phyloP scores from a whole-genome alignment of 2,888 invertebrate genomes.

The Pachycephus smyrnensis region DNA sequence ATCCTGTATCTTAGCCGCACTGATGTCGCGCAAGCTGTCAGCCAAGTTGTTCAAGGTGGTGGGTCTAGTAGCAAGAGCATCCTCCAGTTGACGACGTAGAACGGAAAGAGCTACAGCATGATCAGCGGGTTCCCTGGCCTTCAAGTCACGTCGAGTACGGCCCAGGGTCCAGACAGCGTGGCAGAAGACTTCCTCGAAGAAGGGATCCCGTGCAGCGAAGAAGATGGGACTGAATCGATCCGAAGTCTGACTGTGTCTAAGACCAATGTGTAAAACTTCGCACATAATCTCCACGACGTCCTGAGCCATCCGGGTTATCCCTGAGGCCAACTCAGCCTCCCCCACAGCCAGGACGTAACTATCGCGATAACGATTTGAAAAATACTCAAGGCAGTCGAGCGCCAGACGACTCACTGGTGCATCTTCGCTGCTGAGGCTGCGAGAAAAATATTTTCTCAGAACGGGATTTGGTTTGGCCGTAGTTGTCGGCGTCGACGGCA shows the following conservation, averaged over 20 bases:
- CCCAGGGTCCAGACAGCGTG: conserved; percentile 23
- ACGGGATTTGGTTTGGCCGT: conserved; percentile 8
- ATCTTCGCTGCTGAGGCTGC: background rate
- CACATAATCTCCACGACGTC: conserved; percentile 19
- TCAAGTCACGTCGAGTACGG: conserved; percentile 15
- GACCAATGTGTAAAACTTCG: conserved; percentile 16
- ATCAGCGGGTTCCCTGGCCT: conserved; percentile 16
- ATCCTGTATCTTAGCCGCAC: conserved; percentile 16
- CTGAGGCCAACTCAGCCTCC: conserved; percentile 19
- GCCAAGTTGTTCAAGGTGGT: conserved; percentile 19
- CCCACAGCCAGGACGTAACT: conserved; percentile 15
- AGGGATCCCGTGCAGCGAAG: conserved; percentile 19
- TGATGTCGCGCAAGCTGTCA: conserved; percentile 15
- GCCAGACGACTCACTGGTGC: conserved; percentile 15
- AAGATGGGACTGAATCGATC: conserved; percentile 14
- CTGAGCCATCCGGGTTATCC: conserved; percentile 18
- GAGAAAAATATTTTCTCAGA: conserved; percentile 11
- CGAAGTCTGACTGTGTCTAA: conserved; percentile 12
- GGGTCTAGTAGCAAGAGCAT: conserved; percentile 16
- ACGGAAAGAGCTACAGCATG: conserved; percentile 17
- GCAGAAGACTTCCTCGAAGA: conserved; percentile 21
- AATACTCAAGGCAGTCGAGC: conserved; percentile 17
- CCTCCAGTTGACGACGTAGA: conserved; percentile 20
- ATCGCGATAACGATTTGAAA: conserved; percentile 14
- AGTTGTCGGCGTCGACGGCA: conserved; percentile 19